Evolutionary conservation across 2,113 vertebrate species (phyloP).

Genomic region (Ochotona curzoniae): DNA sequence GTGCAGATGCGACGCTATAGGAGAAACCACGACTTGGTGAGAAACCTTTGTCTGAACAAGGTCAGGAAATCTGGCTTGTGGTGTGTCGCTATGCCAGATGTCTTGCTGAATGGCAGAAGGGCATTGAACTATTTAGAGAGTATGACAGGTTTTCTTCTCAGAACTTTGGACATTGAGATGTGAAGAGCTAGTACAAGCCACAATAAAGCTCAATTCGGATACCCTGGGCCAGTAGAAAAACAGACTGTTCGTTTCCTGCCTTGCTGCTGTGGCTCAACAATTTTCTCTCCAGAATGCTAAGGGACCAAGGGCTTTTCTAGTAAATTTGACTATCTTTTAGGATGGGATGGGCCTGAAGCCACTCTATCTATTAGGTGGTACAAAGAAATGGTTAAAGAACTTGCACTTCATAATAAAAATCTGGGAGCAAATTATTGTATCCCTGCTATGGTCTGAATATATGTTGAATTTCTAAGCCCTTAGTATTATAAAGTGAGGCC

Average conservation of each 20-base stretch:
- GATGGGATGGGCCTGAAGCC: neutral
- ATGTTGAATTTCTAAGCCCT: neutral
- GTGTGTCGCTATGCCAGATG: neutral
- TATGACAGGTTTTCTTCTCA: neutral
- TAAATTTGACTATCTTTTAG: slow-evolving; percentile 47
- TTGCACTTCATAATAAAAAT: neutral
- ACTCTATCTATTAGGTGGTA: neutral
- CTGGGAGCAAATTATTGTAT: slow-evolving; percentile 3
- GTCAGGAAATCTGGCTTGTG: slow-evolving; percentile 31
- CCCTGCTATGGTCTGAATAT: neutral
- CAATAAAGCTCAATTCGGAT: neutral
- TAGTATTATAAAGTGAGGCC: neutral
- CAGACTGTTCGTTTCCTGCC: slow-evolving; percentile 8
- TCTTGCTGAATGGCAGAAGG: slow-evolving; percentile 43
- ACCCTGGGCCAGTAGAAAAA: slow-evolving; percentile 2
- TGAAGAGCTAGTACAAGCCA: neutral
- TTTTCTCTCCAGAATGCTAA: neutral
- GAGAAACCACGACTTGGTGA: slow-evolving; percentile 4
- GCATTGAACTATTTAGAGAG: slow-evolving; percentile 16
- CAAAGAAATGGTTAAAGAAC: neutral
- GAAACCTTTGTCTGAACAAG: slow-evolving; percentile 20
- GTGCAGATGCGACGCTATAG: neutral
- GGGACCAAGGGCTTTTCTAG: neutral
- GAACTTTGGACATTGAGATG: slow-evolving; percentile 11
- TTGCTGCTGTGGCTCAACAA: neutral